Base-by-base conservation (phyloP, 2,888 invertebrate species). In the Heliothis peltigera region DNA sequence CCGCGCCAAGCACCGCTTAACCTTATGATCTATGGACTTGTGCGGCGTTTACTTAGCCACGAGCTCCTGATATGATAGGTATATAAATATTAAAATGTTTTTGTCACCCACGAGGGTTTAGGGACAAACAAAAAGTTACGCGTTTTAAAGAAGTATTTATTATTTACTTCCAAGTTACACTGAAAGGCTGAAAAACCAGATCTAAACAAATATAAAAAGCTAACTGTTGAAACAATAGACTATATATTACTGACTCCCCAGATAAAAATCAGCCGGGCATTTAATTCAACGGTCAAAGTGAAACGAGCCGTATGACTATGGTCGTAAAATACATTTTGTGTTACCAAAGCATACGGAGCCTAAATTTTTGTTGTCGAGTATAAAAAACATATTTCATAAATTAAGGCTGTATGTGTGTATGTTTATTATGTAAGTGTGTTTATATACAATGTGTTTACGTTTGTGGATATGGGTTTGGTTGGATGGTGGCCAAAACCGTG, bases 141-240 rank as follows among this genome's bases (percentile, higher is more conserved):
- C 15, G 39, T 39, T 39, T 39, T 39, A n/a, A 39, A 39, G 39
- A 39, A 39, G 39, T 39, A 39, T 39, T 5, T 39, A 39, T 39
- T 5, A 39, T 39, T 39, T 39, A 39, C 15, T 39, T 25, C 25
- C 6, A n/a, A 17, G 17, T 5, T 1, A 42, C 18, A 49, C 28
- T 7, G 15, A 25, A 48, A 52, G 46, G 2, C 65, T 43, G n/a
- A 52, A 68, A 64, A 52, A 25, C 64, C 64, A 44, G 56, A 56
- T 70, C 47, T 32, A 64, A 73, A 73, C 42, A 70, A 67, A 70
- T 54, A 74, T 59, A 58, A 74, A 32, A 57, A 43, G 44, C 25
- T 58, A 43, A 74, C 57, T 54, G 49, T 67, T 54, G 10, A 66
- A 67, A 74, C 75, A 70, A 70, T 74, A 67, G 64, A 67, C 71